Conservation (phyloP, 1,140 invertebrate species). For the Lamellibrachia luymesi region DNA sequence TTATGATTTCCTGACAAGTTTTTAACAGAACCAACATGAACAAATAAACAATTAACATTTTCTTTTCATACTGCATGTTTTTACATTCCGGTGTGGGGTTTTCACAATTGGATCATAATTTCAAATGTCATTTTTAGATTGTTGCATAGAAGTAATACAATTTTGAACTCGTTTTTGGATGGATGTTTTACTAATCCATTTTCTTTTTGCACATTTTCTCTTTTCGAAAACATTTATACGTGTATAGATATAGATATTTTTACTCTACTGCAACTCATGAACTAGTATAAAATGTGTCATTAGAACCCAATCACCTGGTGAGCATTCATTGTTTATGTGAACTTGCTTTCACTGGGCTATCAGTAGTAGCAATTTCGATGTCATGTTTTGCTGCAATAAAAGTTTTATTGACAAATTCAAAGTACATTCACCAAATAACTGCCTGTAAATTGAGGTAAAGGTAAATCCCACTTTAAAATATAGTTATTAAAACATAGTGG, state of each 20-base stretch:
- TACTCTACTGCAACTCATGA: too few relatives aligned
- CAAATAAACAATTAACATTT: constrained; percentile 4
- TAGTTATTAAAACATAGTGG: neutral
- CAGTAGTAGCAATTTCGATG: neutral
- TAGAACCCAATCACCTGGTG: neutral
- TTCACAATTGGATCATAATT: too few relatives aligned
- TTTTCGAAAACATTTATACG: too few relatives aligned
- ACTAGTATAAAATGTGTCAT: neutral
- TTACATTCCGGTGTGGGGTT: neutral
- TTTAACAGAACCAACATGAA: neutral
- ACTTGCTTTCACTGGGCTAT: neutral
- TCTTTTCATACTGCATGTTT: neutral
- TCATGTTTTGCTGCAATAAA: neutral
- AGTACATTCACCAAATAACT: neutral
- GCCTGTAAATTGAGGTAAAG: neutral
- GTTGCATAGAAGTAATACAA: too few relatives aligned
- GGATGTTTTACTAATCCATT: too few relatives aligned
- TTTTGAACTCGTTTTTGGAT: too few relatives aligned
- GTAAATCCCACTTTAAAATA: neutral
- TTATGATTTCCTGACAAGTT: constrained; percentile 10
- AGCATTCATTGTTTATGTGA: neutral
- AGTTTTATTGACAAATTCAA: neutral
- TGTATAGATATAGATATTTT: too few relatives aligned
- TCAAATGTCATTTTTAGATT: too few relatives aligned
- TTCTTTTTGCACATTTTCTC: too few relatives aligned